Base-by-base conservation (phyloP, 2,888 invertebrate species). In the Lasiommata megera region DNA sequence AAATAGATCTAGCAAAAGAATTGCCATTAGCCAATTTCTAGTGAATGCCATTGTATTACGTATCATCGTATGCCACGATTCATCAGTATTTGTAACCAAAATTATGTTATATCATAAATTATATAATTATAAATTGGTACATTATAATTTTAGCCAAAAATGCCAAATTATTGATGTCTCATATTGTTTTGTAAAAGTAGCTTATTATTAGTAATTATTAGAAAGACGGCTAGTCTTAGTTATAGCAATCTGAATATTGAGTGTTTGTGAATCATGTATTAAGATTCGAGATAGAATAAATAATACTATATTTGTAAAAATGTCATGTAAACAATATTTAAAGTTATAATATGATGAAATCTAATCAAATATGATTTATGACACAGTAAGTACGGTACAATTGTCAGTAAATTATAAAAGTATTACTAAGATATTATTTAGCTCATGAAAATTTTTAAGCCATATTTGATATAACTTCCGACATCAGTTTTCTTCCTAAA, bases 61-160 rank as follows among this genome's bases (percentile, higher is more conserved):
- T 31, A 9, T 7, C 31, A 31, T 31, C 31, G 11, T 11, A 9
- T 31, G 23, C 23, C 23, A 23, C 16, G 16, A 16, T 38, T 14
- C 38, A 38, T 38, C 11, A 34, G 9, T 34, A 34, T 23, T 23
- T 23, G n/a, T 23, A 5, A 23, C 5, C 2, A 23, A 2, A 23
- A 23, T 11, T 34, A 11, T 34, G 14, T 17, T 17, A 17, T 16
- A 17, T 17, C 9, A 28, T 12, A 12, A 28, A 14, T 28, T 18
- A 18, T 48, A 7, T 34, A 34, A 16, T 29, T 11, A 40, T 29
- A n/a, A 40, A 51, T 65, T 77, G 73, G 72, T 69, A 66, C 76
- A 69, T 74, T 78, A 77, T 84, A 69, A 73, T 84, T 83, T 85
- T 76, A 72, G 86, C 87, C 87, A 89, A 88, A 87, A 82, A 84